Conservation (phyloP, 1,140 invertebrate species). For the Drosophila teissieri region DNA sequence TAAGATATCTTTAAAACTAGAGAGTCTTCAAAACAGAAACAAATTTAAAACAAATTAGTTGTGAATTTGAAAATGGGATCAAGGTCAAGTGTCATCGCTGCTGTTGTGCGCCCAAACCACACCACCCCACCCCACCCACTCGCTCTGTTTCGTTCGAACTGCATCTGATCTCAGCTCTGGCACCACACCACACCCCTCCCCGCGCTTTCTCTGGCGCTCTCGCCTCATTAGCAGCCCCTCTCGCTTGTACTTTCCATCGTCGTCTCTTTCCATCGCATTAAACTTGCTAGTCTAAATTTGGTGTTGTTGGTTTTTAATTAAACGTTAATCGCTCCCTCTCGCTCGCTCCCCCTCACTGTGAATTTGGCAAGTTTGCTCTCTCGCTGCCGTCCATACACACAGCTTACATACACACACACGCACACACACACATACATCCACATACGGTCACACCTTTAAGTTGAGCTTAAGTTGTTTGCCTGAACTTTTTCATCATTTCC, state of each 20-base stretch:
- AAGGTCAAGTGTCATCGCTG: constrained; percentile 22
- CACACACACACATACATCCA: constrained; percentile 9
- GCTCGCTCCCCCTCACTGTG: constrained; percentile 23
- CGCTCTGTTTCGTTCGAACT: constrained; percentile 25
- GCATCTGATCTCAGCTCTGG: constrained; percentile 27
- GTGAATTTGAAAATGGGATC: constrained; percentile 19
- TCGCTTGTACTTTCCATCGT: constrained; percentile 18
- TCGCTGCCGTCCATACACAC: constrained; percentile 10
- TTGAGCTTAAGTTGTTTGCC: constrained; percentile 55
- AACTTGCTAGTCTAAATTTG: constrained; percentile 57
- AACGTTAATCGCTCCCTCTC: constrained; percentile 51
- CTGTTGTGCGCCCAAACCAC: constrained; percentile 9
- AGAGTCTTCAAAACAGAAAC: no score
- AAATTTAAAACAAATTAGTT: not conserved
- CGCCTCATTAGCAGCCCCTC: constrained; percentile 12
- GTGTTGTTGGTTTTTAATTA: constrained; percentile 71
- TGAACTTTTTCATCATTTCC: constrained; percentile 54
- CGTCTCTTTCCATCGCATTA: constrained; percentile 41
- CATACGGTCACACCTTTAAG: constrained; percentile 44
- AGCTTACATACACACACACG: not conserved
- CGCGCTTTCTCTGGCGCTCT: not conserved
- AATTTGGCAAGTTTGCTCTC: constrained; percentile 46
- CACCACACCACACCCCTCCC: constrained; percentile 4
- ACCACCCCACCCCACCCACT: constrained; percentile 5
- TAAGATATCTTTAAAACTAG: no score